A percentile compares a stretch with the other conserved stretches of the same genome.
These are phyloP conservation scores for Alcis repandata DNA, from an alignment of 2,888 invertebrate species.

Conservation along the genomic window DNA sequence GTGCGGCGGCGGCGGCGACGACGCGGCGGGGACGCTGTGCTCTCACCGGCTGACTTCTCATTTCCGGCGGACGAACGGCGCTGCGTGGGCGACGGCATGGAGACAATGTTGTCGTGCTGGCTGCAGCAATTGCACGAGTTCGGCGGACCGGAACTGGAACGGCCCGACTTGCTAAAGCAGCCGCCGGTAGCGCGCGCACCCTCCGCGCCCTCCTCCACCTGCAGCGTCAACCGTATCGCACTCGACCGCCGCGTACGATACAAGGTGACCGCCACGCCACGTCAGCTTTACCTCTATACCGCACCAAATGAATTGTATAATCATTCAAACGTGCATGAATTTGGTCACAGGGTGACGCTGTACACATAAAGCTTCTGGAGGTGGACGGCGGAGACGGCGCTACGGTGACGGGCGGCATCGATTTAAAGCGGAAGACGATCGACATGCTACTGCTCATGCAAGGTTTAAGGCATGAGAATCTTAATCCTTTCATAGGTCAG, in stretches of 20 bases:
- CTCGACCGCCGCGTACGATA: conserved; percentile 92
- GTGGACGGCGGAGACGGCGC: conserved; percentile 52
- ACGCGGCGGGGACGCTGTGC: conserved; percentile 49
- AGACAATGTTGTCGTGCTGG: conserved; percentile 95
- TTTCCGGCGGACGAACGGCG: conserved; percentile 70
- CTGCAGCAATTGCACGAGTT: conserved; percentile 94
- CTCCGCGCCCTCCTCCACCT: conserved; percentile 83
- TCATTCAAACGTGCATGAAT: no score
- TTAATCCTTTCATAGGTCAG: conserved; percentile 93
- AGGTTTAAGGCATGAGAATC: conserved; percentile 95
- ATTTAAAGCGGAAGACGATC: conserved; percentile 93
- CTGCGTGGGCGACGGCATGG: conserved; percentile 90
- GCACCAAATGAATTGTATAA: background rate
- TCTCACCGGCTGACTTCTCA: conserved; percentile 58
- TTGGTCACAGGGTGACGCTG: conserved; percentile 93
- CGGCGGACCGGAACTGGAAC: conserved; percentile 93
- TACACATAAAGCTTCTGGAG: conserved; percentile 93
- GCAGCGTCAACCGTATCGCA: conserved; percentile 79
- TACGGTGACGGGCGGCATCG: conserved; percentile 75
- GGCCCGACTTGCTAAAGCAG: conserved; percentile 93
- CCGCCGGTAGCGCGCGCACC: conserved; percentile 63
- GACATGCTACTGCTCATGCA: conserved; percentile 93
- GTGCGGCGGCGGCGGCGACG: conserved; percentile 29
- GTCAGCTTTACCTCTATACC: no score
- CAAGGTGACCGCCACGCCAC: conserved; percentile 85